Evolutionary conservation across 2,888 invertebrate species (phyloP).

Genomic region (Polyploca ridens): DNA sequence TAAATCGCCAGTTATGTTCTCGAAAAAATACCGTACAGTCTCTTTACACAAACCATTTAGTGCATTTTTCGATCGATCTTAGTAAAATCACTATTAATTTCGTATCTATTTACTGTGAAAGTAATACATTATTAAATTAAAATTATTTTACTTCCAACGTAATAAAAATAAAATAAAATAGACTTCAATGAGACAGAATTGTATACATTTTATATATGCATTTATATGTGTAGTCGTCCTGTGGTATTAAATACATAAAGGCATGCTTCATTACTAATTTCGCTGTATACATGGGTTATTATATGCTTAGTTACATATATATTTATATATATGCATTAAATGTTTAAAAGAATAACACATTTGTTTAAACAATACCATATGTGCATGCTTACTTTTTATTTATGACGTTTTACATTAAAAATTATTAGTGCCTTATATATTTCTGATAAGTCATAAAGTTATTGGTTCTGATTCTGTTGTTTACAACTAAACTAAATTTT

Average conservation of each 20-base stretch:
- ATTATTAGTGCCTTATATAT: neutral
- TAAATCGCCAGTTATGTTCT: too few relatives aligned
- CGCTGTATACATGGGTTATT: neutral
- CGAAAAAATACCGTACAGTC: too few relatives aligned
- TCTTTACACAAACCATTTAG: too few relatives aligned
- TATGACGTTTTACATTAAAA: neutral
- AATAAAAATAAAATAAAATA: neutral
- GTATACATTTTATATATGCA: slow-evolving; percentile 11
- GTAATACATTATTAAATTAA: too few relatives aligned
- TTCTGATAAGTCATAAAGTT: too few relatives aligned
- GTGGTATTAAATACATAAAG: neutral
- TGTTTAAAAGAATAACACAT: too few relatives aligned
- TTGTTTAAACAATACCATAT: neutral
- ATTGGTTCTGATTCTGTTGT: too few relatives aligned
- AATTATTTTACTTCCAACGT: too few relatives aligned
- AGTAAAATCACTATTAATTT: too few relatives aligned
- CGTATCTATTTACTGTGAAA: too few relatives aligned
- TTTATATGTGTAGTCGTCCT: slow-evolving; percentile 15
- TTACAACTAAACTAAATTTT: too few relatives aligned
- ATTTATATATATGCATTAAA: neutral
- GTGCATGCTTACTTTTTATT: neutral
- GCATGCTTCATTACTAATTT: slow-evolving; percentile 1
- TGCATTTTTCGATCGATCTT: too few relatives aligned
- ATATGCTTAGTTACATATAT: neutral
- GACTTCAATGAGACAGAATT: slow-evolving; percentile 35